These are phyloP conservation scores for Sturnus vulgaris DNA, from an alignment of 2,113 vertebrate genomes.

Conservation along the genomic window DNA sequence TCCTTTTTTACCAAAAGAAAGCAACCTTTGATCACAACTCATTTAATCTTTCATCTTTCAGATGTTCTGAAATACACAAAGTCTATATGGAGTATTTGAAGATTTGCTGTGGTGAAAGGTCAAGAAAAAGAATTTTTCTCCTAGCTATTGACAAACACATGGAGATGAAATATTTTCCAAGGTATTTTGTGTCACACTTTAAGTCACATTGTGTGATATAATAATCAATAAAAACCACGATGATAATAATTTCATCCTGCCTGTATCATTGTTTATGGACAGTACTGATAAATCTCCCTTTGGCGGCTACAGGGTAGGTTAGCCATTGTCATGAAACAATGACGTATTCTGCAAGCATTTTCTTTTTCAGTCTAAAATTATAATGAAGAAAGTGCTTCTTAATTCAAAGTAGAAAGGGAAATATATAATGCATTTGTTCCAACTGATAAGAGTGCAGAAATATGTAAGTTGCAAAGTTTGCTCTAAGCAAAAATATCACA, in stretches of 20 bases:
- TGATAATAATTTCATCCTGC: constrained; percentile 6
- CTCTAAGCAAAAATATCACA: background rate
- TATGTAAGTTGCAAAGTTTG: background rate
- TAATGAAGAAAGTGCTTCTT: background rate
- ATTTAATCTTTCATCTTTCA: constrained; percentile 25
- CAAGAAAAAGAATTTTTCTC: constrained; percentile 33
- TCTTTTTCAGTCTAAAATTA: background rate
- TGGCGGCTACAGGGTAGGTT: background rate
- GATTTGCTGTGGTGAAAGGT: constrained; percentile 25
- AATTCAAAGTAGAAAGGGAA: background rate
- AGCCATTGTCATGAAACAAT: background rate
- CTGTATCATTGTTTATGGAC: background rate
- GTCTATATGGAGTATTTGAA: constrained; percentile 46
- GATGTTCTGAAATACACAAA: constrained; percentile 19
- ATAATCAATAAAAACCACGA: background rate
- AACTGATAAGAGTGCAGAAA: background rate
- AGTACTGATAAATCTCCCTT: background rate
- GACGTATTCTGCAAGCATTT: background rate
- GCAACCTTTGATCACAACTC: background rate
- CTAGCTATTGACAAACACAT: background rate
- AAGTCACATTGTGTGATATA: background rate
- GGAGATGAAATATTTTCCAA: constrained; percentile 4
- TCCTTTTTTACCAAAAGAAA: background rate
- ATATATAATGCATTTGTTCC: background rate
- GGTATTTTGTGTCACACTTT: constrained; percentile 13